Evolutionary conservation across 2,888 invertebrate species (phyloP), one percentile per base, ranked within the genome.

Genomic region (Plebejus argus): DNA sequence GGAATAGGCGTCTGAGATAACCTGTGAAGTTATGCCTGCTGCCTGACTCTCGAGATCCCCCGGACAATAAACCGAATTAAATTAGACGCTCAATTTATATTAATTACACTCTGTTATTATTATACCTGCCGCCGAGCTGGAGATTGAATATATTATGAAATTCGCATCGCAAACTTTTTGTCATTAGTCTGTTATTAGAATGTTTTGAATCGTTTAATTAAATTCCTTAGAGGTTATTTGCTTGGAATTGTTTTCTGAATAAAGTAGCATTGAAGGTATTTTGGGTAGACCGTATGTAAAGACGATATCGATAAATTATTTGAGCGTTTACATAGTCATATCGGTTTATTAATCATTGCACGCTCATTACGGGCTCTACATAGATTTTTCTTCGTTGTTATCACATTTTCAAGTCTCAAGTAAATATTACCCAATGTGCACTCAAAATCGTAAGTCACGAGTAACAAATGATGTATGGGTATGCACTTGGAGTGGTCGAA

Each of bases 1-100:
- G 72, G 70, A 80, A 77, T 75, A 79, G 72, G 76, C 66, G 75
- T 79, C 78, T 80, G 72, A 74, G 78, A 78, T 77, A 81, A 79
- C 77, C 35, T 71, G 77, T 56, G 28, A 71, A 71, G 70, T 71
- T 71, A 71, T 71, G 77, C 39, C 39, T 70, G n/a, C 33, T 12
- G 23, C 56, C 35, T 77, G 35, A 56, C 70, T 71, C 71, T 71
- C 53, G 56, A 33, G 35, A 53, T 71, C 49, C 35, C 49, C 72
- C 23, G 23, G 74, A 74, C 49, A 53, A 28, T 74, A 74, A 74
- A 53, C 66, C 66, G 45, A 53, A 53, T 74, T 39, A 53, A 53
- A 49, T 74, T 49, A 74, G 18, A 74, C 53, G 23, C 49, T 74
- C 74, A 49, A 74, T 28, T 20, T 28, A 15, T 74, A 74, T 74